Evolutionary conservation across 1,140 invertebrate genomes (phyloP).

Genomic region (Copidosoma floridanum): DNA sequence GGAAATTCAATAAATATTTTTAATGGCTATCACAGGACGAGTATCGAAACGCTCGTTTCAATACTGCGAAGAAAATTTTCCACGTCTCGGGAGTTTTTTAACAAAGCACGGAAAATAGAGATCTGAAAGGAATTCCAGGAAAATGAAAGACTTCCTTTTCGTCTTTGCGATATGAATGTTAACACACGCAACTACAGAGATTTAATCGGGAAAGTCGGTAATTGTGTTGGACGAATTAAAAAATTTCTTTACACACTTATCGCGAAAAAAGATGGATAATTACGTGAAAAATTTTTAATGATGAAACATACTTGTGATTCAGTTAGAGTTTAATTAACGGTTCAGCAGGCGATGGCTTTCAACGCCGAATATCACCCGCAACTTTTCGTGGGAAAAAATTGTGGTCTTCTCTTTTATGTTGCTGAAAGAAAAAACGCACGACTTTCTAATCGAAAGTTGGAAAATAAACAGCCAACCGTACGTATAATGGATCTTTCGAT

Average conservation of each 20-base stretch:
- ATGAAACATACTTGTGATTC: not conserved
- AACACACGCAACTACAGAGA: not conserved
- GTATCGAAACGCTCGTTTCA: too few relatives aligned
- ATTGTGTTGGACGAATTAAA: not conserved
- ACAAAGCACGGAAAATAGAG: too few relatives aligned
- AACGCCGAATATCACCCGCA: not conserved
- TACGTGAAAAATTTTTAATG: not conserved
- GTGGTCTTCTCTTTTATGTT: constrained; percentile 12
- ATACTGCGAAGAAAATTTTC: too few relatives aligned
- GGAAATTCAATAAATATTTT: too few relatives aligned
- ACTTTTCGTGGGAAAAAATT: constrained; percentile 7
- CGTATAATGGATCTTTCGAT: constrained; percentile 4
- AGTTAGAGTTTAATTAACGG: constrained; percentile 11
- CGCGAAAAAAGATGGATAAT: not conserved
- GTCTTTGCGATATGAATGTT: too few relatives aligned
- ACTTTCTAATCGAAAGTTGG: constrained; percentile 23
- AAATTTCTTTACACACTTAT: constrained; percentile 3
- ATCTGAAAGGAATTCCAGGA: too few relatives aligned
- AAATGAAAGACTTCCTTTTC: too few relatives aligned
- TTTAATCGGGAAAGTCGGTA: not conserved
- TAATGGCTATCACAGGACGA: too few relatives aligned
- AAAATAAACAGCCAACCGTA: constrained; percentile 2
- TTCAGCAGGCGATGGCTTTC: not conserved
- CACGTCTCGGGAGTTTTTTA: too few relatives aligned
- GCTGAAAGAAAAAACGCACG: constrained; percentile 7